Evolutionary conservation across 2,888 invertebrate genomes (phyloP).

Genomic region (Neoitamus cyanurus): DNA sequence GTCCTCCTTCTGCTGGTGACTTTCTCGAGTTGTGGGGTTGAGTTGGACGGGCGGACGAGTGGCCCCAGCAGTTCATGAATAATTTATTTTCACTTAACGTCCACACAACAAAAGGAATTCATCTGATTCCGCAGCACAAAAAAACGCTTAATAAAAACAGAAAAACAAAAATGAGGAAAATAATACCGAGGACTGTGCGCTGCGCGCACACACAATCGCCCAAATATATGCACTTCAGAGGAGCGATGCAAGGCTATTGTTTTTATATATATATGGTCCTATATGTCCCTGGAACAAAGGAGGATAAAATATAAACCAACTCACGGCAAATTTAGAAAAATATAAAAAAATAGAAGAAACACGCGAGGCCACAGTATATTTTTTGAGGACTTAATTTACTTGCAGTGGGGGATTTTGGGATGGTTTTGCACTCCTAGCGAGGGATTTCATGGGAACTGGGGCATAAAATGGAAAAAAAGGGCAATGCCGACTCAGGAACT

Average conservation of each 20-base stretch:
- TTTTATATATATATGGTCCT: background rate
- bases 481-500: background rate
- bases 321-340: constrained; percentile 4
- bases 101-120: background rate
- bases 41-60: background rate
- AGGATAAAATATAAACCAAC: background rate
- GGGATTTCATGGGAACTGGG: background rate
- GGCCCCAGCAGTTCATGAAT: constrained; percentile 21
- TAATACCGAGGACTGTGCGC: background rate
- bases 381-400: background rate
- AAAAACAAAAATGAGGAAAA: background rate
- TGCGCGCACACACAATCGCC: background rate
- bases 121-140: background rate
- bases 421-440: background rate
- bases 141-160: constrained; percentile 1
- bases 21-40: background rate
- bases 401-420: background rate
- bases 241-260: background rate
- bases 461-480: constrained; percentile 15
- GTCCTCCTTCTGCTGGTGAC: background rate
- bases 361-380: background rate
- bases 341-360: background rate
- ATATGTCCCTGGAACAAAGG: background rate
- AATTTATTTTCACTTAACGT: constrained; percentile 36
- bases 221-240: constrained; percentile 3